These are phyloP conservation scores for Lampris incognitus DNA, from an alignment of 2,113 vertebrate genomes.

Conservation along the genomic window DNA sequence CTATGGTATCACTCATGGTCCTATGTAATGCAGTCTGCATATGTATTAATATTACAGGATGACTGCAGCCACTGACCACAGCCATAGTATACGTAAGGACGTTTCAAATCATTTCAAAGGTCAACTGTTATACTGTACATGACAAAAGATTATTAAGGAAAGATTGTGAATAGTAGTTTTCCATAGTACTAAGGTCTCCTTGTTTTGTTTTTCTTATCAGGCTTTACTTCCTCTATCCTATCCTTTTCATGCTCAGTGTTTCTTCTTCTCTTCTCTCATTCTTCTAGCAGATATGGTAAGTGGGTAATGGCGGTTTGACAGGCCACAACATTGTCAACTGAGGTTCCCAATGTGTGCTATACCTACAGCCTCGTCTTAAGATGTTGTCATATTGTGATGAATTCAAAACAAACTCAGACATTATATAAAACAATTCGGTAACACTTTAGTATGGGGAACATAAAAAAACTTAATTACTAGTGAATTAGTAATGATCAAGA, in stretches of 20 bases:
- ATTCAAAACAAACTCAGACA: background rate
- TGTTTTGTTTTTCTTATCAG: background rate
- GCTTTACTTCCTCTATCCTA: background rate
- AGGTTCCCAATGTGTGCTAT: background rate
- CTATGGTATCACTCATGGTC: background rate
- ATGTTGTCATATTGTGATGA: background rate
- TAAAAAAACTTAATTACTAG: background rate
- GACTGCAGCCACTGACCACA: conserved; percentile 1
- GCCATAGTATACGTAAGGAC: conserved; percentile 20
- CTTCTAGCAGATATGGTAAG: background rate
- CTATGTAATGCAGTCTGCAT: conserved; percentile 4
- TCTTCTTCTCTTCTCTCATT: background rate
- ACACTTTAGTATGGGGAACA: too few species aligned
- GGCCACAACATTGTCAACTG: conserved; percentile 2
- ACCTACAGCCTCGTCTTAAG: background rate
- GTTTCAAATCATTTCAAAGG: conserved; percentile 36
- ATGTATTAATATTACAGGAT: conserved; percentile 2
- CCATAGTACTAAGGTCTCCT: too few species aligned
- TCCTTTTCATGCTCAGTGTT: background rate
- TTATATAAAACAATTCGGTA: background rate
- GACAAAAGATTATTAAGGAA: background rate
- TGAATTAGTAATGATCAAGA: too few species aligned
- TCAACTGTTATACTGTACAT: conserved; percentile 6
- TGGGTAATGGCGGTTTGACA: background rate
- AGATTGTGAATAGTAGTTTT: too few species aligned